Evolutionary conservation across 2,797 vertebrate genomes (phyloP), one percentile per base, ranked within the genome.

Genomic region (Amphiprion clarkii): DNA sequence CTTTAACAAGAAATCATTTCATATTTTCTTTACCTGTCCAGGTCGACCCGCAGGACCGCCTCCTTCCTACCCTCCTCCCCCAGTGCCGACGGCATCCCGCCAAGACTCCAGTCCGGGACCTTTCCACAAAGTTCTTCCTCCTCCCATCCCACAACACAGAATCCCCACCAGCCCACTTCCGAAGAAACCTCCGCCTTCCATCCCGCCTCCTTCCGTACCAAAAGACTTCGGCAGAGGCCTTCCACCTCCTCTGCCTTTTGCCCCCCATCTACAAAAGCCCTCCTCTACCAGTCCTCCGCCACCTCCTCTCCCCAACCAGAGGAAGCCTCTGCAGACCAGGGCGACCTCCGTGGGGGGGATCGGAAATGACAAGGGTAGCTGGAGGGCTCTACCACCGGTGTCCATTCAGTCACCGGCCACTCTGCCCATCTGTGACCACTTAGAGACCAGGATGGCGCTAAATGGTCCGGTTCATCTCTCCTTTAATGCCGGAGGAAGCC

Each of bases 41-140:
- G 95, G 78, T 88, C 89, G 82, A 61, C 81, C 93, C 2, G 58
- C 90, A 9, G 95, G 89, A 3, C 93, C 95, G 5, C 97, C 98
- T 0, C 97, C 97, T 1, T 87, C 95, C 0, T 98, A 99, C 84
- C 97, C 97, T 0, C 97, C 97, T 14, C 98, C 98, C 0, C 97
- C 97, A 0, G 91, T 98, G 57, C 97, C 98, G 3, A 6, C 31
- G 21, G 19, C 1, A 89, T 70, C 85, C 88, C 74, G 21, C 52
- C 79, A 79, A 0, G 92, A 95, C 10, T 64, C 87, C 5, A 56
- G 57, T 57, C 2, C 62, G 58, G 66, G 58, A 31, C 31, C 5
- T 36, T 88, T 90, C 83, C 29, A 77, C 13, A 81, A 83, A 39
- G 59, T 73, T 23, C 79, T 76, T 0, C 81, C 90, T 51, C 93